Evolutionary conservation across 2,797 vertebrate species (phyloP).

Genomic region (Phoxinus dragarum): DNA sequence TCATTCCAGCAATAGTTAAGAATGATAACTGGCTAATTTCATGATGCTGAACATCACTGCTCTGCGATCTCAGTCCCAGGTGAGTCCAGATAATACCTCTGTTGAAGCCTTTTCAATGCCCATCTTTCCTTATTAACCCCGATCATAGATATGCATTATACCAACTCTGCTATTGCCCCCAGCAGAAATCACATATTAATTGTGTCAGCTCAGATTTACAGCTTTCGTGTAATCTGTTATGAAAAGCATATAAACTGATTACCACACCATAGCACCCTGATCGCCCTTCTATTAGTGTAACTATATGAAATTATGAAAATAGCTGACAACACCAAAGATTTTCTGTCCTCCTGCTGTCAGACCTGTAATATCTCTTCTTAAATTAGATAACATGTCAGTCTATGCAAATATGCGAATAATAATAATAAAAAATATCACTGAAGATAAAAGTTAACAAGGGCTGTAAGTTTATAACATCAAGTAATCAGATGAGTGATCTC

Average conservation of each 20-base stretch:
- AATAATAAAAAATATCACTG: constrained; percentile 20
- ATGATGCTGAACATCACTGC: constrained; percentile 43
- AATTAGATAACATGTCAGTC: constrained; percentile 44
- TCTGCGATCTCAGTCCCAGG: constrained; percentile 28
- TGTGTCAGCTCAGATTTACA: constrained; percentile 65
- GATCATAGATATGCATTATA: constrained; percentile 50
- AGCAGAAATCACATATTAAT: constrained; percentile 60
- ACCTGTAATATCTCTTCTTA: constrained; percentile 55
- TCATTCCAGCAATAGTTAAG: not conserved
- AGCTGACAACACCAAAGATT: constrained; percentile 51
- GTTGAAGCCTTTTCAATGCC: constrained; percentile 54
- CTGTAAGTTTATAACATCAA: constrained; percentile 20
- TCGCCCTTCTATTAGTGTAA: constrained; percentile 44
- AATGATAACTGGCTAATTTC: constrained; percentile 5
- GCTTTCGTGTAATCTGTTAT: constrained; percentile 59
- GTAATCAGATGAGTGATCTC: constrained; percentile 27
- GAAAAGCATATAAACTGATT: constrained; percentile 65
- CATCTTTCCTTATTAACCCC: constrained; percentile 65
- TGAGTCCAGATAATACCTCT: constrained; percentile 44
- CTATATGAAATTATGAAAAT: constrained; percentile 54
- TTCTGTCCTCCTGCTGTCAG: constrained; percentile 39
- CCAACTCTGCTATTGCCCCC: constrained; percentile 44
- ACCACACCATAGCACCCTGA: constrained; percentile 54
- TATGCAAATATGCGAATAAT: constrained; percentile 24
- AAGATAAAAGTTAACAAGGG: constrained; percentile 27